Conservation (phyloP, 2,888 invertebrate genomes). For the Melipona bicolor region DNA sequence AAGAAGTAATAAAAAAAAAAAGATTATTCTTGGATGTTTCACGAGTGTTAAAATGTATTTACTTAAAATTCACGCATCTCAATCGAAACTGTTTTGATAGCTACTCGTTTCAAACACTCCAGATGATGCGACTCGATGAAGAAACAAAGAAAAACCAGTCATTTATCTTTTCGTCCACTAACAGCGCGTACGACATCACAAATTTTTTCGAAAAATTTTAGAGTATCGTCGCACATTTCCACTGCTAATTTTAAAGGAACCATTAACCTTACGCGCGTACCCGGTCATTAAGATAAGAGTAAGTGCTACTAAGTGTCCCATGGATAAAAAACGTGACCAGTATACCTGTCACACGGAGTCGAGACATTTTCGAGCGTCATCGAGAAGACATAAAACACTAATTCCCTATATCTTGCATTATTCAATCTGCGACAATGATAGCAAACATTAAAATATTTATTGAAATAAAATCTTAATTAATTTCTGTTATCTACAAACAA, state of each 20-base stretch:
- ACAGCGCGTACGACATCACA: slow-evolving; percentile 32
- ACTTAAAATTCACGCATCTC: slow-evolving; percentile 41
- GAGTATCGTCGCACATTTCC: slow-evolving; percentile 65
- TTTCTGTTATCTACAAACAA: background rate
- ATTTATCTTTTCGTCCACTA: slow-evolving; percentile 37
- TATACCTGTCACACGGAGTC: slow-evolving; percentile 66
- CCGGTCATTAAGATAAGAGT: slow-evolving; percentile 84
- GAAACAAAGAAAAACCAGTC: slow-evolving; percentile 2
- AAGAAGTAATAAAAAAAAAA: background rate
- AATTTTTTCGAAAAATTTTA: slow-evolving; percentile 70
- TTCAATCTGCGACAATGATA: slow-evolving; percentile 10
- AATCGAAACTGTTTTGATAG: slow-evolving; percentile 5
- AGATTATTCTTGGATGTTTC: background rate
- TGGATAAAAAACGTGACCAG: slow-evolving; percentile 81
- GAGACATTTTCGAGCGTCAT: slow-evolving; percentile 31
- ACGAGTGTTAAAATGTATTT: slow-evolving; percentile 34
- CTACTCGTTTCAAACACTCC: background rate
- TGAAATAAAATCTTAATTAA: background rate
- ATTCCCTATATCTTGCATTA: slow-evolving; percentile 22
- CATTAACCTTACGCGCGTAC: slow-evolving; percentile 83
- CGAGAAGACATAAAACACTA: slow-evolving; percentile 19
- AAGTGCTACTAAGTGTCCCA: slow-evolving; percentile 84
- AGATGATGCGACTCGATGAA: background rate
- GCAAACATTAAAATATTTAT: background rate
- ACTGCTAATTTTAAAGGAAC: slow-evolving; percentile 82